Conservation (phyloP, 2,797 vertebrate genomes). For the Craterocephalus amniculus region DNA sequence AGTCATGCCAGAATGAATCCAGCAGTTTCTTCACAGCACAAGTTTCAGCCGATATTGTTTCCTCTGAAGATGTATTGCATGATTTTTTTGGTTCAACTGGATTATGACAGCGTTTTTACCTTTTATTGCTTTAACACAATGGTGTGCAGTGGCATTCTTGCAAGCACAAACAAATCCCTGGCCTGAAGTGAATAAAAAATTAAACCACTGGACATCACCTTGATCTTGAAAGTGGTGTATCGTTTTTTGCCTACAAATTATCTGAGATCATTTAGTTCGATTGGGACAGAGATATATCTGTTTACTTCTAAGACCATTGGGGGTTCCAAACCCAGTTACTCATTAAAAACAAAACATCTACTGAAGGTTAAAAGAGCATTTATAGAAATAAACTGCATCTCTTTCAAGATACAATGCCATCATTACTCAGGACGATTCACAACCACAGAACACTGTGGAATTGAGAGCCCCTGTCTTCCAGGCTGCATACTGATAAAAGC, state of each 20-base stretch:
- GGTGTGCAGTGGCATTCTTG: background rate
- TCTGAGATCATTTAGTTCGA: background rate
- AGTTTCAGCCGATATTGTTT: background rate
- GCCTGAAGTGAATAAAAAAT: background rate
- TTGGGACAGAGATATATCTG: background rate
- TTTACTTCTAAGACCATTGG: background rate
- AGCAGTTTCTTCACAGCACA: background rate
- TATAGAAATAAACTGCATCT: background rate
- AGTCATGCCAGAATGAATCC: constrained; percentile 6
- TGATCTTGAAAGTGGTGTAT: background rate
- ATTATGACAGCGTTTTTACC: background rate
- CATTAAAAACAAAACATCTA: background rate
- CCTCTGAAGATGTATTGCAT: background rate
- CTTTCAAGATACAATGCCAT: background rate
- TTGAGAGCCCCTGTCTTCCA: too few relatives aligned
- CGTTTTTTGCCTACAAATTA: background rate
- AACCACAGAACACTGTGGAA: background rate
- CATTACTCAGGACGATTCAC: background rate
- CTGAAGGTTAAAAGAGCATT: constrained; percentile 1
- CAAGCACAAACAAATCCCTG: background rate
- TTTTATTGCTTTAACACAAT: background rate
- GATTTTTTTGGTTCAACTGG: background rate
- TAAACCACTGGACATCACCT: too few relatives aligned
- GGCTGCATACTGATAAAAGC: background rate
- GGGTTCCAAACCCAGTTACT: background rate